These are phyloP conservation scores for Xenopus borealis DNA, from an alignment of 2,113 vertebrate species.

Conservation along the genomic window DNA sequence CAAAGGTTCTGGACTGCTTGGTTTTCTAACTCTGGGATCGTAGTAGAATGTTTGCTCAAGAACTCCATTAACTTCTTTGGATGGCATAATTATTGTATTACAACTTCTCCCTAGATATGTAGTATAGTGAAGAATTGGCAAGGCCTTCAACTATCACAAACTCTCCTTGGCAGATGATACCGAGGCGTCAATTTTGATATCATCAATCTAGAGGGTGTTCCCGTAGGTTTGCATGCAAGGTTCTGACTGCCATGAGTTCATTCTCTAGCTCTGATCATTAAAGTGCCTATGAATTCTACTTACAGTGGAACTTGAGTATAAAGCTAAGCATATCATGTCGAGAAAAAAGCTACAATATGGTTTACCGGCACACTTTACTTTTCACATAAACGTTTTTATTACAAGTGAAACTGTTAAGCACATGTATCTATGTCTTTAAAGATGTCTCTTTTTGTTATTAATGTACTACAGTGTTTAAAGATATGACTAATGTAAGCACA, in stretches of 20 bases:
- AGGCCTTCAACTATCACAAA: no score
- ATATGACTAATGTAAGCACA: constrained; percentile 67
- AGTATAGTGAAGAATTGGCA: no score
- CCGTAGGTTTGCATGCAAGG: constrained; percentile 39
- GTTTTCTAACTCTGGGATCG: no score
- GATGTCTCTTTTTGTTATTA: constrained; percentile 63
- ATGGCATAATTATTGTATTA: no score
- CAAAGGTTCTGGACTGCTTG: no score
- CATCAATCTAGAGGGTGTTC: not conserved
- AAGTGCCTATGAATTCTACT: constrained; percentile 71
- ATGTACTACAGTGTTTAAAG: constrained; percentile 64
- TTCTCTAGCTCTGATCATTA: constrained; percentile 57
- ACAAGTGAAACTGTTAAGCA: constrained; percentile 58
- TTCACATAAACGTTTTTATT: constrained; percentile 65
- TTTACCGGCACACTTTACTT: constrained; percentile 70
- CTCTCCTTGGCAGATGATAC: no score
- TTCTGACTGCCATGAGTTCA: constrained; percentile 40
- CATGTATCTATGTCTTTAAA: constrained; percentile 61
- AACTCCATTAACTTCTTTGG: no score
- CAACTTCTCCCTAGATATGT: no score
- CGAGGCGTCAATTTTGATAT: no score
- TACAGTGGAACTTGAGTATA: constrained; percentile 57
- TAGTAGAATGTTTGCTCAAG: no score
- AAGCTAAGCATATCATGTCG: constrained; percentile 53
- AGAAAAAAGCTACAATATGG: constrained; percentile 48